Conservation (phyloP, 37 sponge, comb jelly and placozoan genomes). For the Geodia barretti region DNA sequence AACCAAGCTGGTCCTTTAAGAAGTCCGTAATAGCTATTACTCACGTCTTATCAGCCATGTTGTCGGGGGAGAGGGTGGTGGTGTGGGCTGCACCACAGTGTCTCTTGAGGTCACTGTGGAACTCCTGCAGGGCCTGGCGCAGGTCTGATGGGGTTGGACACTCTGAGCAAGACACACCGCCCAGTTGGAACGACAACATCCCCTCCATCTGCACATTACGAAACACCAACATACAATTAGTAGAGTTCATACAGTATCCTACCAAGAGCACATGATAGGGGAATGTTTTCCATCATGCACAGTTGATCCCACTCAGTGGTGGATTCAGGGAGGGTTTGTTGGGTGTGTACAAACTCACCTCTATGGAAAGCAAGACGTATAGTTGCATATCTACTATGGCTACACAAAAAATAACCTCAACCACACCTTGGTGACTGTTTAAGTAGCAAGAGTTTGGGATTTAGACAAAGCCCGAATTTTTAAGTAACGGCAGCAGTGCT, state of each 20-base stretch:
- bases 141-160: conserved; percentile 15
- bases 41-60: background rate
- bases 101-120: conserved; percentile 41
- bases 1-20: background rate
- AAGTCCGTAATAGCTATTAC: background rate
- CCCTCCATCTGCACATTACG: conserved; percentile 10
- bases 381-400: too few species aligned
- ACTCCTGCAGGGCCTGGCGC: background rate
- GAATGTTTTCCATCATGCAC: background rate
- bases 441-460: too few species aligned
- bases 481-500: too few species aligned
- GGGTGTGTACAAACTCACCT: too few species aligned
- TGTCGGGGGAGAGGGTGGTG: background rate
- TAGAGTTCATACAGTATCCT: background rate
- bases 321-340: too few species aligned
- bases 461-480: too few species aligned
- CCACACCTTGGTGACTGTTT: too few species aligned
- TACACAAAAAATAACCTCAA: too few species aligned
- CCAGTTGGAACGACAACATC: background rate
- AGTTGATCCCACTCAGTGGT: too few species aligned
- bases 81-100: conserved; percentile 36
- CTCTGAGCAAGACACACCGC: background rate
- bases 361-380: too few species aligned
- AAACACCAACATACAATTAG: background rate
- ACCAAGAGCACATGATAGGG: background rate